These are phyloP conservation scores for Mesembrinibis cayennensis DNA, from an alignment of 2,113 vertebrate genomes.

Conservation along the genomic window DNA sequence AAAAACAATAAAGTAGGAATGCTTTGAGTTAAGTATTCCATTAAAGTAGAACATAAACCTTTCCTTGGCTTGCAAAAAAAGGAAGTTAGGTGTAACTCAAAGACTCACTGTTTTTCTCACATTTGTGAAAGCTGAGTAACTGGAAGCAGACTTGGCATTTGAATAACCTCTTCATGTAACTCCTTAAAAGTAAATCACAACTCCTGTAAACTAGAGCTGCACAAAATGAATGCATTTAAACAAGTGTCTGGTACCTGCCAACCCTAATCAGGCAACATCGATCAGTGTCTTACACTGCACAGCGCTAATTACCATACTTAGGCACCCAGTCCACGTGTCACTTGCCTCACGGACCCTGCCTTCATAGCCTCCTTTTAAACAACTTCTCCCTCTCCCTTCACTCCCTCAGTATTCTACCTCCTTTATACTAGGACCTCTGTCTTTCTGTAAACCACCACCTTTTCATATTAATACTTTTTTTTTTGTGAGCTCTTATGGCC, in stretches of 20 bases:
- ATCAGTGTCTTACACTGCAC: background rate
- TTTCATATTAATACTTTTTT: background rate
- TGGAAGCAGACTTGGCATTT: background rate
- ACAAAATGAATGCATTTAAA: background rate
- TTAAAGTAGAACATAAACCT: background rate
- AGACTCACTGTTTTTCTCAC: background rate
- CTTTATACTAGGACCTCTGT: background rate
- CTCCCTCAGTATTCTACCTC: background rate
- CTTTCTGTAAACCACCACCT: background rate
- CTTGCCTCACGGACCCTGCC: background rate
- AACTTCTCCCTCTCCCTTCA: background rate
- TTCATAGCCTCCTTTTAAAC: background rate
- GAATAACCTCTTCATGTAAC: background rate
- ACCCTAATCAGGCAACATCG: background rate
- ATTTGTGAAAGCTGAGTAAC: background rate
- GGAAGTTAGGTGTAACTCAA: background rate
- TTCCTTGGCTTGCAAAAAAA: background rate
- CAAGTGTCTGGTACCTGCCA: background rate
- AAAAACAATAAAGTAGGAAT: background rate
- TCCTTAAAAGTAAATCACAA: background rate
- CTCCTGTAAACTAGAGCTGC: background rate
- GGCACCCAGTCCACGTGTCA: rapidly evolving
- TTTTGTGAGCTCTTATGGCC: background rate
- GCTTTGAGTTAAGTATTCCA: background rate
- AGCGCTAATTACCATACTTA: background rate